Evolutionary conservation across 2,113 vertebrate genomes (phyloP), one percentile per base, ranked within the genome.

Genomic region (Alethe castanea): DNA sequence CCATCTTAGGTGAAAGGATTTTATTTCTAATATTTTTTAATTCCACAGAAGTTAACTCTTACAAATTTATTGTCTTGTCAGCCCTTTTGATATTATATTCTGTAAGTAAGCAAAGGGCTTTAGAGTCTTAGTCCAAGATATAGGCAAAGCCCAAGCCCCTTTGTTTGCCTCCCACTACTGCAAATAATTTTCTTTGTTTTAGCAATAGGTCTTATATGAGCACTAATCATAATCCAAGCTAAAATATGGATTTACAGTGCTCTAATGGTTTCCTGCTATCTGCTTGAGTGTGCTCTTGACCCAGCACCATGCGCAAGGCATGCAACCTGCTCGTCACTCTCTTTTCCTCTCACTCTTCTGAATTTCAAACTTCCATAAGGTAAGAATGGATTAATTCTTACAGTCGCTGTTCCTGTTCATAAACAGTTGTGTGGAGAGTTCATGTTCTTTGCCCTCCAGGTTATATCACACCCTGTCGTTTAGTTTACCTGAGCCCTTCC

Each of bases 1-100:
- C 96, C 64, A 29, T 94, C 61, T 91, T 96, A 60, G 53, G 50
- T 61, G 59, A 79, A 73, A 93, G 19, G 28, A 72, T 92, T 97
- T 53, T 62, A 76, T 95, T 93, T 91, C 56, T 65, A 85, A 18
- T 5, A 28, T 76, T 92, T 94, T 96, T 90, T 23, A 33, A 24
- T 56, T 66, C n/a, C 35, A 56, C 12, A 42, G n/a, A 33, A 69
- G 20, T 94, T 85, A 90, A 79, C 28, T 70, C 50, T 52, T 54
- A 23, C 0, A 19, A 65, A 56, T 64, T 69, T 48, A 29, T 83
- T 56, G 28, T 61, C 74, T 62, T n/a, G 11, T 52, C 18, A n/a
- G 31, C 19, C 19, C 9, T 57, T 86, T 73, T 57, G 47, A 15
- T 45, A 62, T 6, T 5, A 33, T 57, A 16, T 69, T 82, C 24